Conservation (phyloP, 2,113 vertebrate species). For the Albula glossodonta region DNA sequence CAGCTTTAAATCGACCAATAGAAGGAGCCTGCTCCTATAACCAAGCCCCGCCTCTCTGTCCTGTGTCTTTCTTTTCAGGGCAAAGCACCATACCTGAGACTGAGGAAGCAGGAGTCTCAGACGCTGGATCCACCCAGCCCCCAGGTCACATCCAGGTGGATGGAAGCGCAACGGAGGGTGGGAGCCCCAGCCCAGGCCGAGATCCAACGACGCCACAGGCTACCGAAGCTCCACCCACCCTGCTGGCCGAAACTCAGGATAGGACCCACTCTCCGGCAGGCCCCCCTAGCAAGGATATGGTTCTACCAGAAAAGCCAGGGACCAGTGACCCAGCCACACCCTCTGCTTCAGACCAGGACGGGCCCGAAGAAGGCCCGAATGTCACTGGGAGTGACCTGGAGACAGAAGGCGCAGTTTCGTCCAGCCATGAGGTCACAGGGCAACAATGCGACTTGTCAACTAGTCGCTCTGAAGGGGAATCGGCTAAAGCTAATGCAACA, state of each 20-base stretch:
- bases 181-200: neutral
- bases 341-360: too few relatives aligned
- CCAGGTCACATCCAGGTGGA: conserved; percentile 35
- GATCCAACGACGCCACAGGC: neutral
- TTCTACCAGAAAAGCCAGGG: too few relatives aligned
- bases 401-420: neutral
- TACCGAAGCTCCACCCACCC: neutral
- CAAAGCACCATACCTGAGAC: conserved; percentile 58
- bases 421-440: conserved; percentile 7
- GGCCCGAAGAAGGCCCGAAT: conserved; percentile 16
- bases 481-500: neutral
- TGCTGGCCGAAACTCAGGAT: conserved; percentile 30
- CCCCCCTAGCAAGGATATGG: conserved; percentile 30
- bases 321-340: conserved; percentile 1
- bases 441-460: neutral
- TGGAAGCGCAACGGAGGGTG: conserved; percentile 42
- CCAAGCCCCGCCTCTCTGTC: neutral
- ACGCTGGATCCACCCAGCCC: conserved; percentile 32
- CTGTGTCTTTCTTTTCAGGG: conserved; percentile 56
- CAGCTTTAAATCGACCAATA: too few relatives aligned
- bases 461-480: too few relatives aligned
- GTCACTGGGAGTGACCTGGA: conserved; percentile 48
- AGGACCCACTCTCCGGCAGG: neutral
- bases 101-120: conserved; percentile 38
- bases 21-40: too few relatives aligned